Base-by-base conservation (phyloP, 2,888 invertebrate genomes). In the Candidula unifasciata region DNA sequence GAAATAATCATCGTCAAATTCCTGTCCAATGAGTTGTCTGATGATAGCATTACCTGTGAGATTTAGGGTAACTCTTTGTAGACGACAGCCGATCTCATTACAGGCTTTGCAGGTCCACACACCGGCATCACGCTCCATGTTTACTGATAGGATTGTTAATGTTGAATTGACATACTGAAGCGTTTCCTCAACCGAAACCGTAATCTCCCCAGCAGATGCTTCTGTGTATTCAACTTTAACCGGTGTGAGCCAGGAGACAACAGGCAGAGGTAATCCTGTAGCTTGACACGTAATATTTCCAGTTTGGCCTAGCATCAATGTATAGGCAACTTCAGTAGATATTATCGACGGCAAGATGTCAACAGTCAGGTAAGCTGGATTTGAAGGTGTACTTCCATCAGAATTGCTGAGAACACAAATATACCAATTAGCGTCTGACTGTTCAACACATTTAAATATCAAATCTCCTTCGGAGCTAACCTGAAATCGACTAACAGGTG, bases 221-320 rank as follows among this genome's bases (percentile, higher is more conserved):
- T 24, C 37, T 30, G 57, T 60, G 24, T 80, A 35, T 64, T 79
- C 79, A 33, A 30, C 35, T 66, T 80, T 73, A 35, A 57, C n/a
- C 5, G 84, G 84, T 24, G 71, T 52, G n/a, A 84, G 33, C 84
- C 84, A 84, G 0, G 79, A 73, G n/a, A 84, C 60, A 21, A 18
- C 24, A 69, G 78, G 83, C 5, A 30, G 1, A 10, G 83, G 83
- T 35, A n/a, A 69, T 2, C 83, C 78, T 68, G n/a, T 37, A 16
- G 78, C 83, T 33, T 35, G 18, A 30, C 83, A 83, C 13, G 54
- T 52, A 13, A 83, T n/a, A 21, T 68, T 83, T 52, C 33, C 68
- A 71, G 16, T 57, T 27, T 52, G 3, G 13, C 44, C 54, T 18
- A 13, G 24, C 1, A 21, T 13, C 5, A 37, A 54, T 8, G 54